A percentile compares a stretch with the other conserved stretches of the same genome.
phyloP scores from a whole-genome alignment of 1,140 invertebrate genomes.

The Hypsibius dujardini region DNA sequence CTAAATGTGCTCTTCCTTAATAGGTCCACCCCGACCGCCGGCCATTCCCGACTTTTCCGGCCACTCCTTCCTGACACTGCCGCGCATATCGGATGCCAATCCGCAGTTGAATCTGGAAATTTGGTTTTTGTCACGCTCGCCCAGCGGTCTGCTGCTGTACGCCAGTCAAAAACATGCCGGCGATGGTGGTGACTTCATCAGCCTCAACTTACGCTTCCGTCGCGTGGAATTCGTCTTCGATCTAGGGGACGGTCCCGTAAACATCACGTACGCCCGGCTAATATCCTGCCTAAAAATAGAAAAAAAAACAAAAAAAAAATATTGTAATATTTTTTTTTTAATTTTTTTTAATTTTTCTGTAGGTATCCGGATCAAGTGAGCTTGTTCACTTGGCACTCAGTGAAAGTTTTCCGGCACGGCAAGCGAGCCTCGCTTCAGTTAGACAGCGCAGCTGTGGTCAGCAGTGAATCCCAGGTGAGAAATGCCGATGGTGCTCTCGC shows the following conservation, averaged over 20 bases:
- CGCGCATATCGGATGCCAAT: constrained; percentile 52
- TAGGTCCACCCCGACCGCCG: constrained; percentile 1
- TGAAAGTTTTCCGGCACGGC: constrained; percentile 51
- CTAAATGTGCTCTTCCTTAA: no score
- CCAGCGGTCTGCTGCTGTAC: constrained; percentile 62
- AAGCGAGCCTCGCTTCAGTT: constrained; percentile 56
- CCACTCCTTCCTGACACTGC: constrained; percentile 55
- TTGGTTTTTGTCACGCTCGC: constrained; percentile 58
- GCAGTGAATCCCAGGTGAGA: constrained; percentile 40
- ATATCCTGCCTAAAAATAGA: constrained; percentile 17
- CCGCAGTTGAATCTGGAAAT: constrained; percentile 62
- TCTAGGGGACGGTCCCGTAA: constrained; percentile 64
- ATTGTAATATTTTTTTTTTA: constrained; percentile 19
- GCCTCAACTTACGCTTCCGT: constrained; percentile 56
- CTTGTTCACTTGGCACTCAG: constrained; percentile 60
- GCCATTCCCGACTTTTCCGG: constrained; percentile 41
- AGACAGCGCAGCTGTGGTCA: constrained; percentile 48
- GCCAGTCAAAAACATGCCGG: constrained; percentile 46
- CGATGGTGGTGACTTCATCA: constrained; percentile 59
- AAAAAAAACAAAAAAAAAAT: no score
- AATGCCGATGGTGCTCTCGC: no score
- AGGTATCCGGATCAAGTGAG: constrained; percentile 33
- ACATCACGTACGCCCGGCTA: constrained; percentile 50
- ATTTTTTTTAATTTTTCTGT: constrained; percentile 20
- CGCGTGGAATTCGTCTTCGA: constrained; percentile 65